phyloP scores from a whole-genome alignment of 2,113 vertebrate genomes.

The Rousettus leschenaultii region DNA sequence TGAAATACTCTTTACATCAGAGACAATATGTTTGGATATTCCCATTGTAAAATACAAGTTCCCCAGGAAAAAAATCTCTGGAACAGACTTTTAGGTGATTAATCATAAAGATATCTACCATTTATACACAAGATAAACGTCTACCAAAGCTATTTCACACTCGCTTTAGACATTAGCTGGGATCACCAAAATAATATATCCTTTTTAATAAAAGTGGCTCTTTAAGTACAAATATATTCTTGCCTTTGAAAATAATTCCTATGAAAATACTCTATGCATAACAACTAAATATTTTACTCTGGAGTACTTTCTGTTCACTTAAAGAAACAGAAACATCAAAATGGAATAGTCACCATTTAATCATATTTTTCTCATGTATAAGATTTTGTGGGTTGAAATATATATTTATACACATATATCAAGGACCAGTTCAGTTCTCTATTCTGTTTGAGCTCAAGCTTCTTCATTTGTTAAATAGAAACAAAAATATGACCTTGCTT shows the following conservation, averaged over 20 bases:
- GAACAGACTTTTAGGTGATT: background rate
- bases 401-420: background rate
- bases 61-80: background rate
- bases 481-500: background rate
- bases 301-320: background rate
- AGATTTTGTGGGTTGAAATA: background rate
- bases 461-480: background rate
- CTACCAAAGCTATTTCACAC: background rate
- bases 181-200: background rate
- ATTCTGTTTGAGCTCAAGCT: background rate
- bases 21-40: background rate
- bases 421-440: background rate
- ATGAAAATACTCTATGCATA: background rate
- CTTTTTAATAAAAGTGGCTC: background rate
- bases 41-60: background rate
- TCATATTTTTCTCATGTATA: background rate
- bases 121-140: background rate
- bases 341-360: background rate
- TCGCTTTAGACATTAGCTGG: background rate
- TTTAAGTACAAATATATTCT: background rate
- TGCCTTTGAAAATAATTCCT: constrained; percentile 14
- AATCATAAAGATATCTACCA: background rate
- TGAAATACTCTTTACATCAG: background rate
- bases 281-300: background rate
- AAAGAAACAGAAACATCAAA: constrained; percentile 1